Percentiles rank a stretch among this genome's conserved stretches.
Evolutionary conservation across 2,888 invertebrate genomes (phyloP).

Genomic region (Euclidia mi): DNA sequence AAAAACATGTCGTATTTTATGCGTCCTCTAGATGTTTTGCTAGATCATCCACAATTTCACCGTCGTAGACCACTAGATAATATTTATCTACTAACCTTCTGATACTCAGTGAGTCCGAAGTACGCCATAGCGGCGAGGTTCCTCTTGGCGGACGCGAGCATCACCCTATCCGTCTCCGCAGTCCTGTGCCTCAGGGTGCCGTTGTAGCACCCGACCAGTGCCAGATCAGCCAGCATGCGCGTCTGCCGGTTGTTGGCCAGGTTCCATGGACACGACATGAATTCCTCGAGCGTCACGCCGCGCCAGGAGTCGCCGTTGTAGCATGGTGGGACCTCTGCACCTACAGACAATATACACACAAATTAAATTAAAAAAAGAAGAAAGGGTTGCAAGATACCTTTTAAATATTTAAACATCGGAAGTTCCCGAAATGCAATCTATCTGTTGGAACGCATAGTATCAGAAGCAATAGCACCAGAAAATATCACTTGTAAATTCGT

Average conservation of each 20-base stretch:
- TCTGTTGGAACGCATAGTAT: too few relatives aligned
- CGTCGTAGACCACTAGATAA: too few relatives aligned
- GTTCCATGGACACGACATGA: slow-evolving; percentile 97
- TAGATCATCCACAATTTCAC: too few relatives aligned
- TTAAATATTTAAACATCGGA: too few relatives aligned
- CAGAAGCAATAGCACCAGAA: too few relatives aligned
- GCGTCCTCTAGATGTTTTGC: too few relatives aligned
- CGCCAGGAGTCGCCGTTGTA: slow-evolving; percentile 95
- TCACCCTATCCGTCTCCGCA: slow-evolving; percentile 94
- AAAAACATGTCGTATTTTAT: too few relatives aligned
- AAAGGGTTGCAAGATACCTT: too few relatives aligned
- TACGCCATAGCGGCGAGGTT: slow-evolving; percentile 99
- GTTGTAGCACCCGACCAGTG: slow-evolving; percentile 98
- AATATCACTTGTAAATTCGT: too few relatives aligned
- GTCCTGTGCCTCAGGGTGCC: slow-evolving; percentile 92
- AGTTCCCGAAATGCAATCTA: too few relatives aligned
- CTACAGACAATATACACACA: too few relatives aligned
- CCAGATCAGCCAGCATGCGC: slow-evolving; percentile 98
- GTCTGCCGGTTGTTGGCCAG: slow-evolving; percentile 99
- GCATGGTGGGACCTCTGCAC: slow-evolving; percentile 95
- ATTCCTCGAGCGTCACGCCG: slow-evolving; percentile 97
- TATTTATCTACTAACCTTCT: slow-evolving; percentile 93
- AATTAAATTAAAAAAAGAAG: too few relatives aligned
- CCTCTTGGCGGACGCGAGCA: slow-evolving; percentile 97
- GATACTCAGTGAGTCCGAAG: slow-evolving; percentile 98